phyloP scores from a whole-genome alignment of 2,888 invertebrate genomes.

The Acronicta alni region DNA sequence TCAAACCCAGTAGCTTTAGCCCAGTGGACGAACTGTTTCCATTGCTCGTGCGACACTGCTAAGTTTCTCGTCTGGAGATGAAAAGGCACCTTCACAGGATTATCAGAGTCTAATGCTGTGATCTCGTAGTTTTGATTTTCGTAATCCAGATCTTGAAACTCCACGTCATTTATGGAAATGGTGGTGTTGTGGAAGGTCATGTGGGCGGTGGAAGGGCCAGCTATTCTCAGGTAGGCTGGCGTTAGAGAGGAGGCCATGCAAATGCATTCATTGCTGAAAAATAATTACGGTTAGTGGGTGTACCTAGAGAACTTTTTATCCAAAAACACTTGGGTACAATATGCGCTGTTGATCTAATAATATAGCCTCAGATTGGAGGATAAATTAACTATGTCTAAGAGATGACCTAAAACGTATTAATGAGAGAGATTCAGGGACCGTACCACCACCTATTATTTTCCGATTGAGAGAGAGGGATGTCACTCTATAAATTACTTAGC shows the following conservation, averaged over 20 bases:
- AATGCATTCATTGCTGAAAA: conserved; percentile 87
- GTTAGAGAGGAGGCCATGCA: conserved; percentile 91
- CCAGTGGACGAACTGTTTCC: conserved; percentile 84
- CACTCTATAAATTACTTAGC: too few relatives aligned
- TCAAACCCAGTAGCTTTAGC: conserved; percentile 89
- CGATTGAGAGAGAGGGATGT: too few relatives aligned
- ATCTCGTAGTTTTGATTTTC: conserved; percentile 30
- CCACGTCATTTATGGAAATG: conserved; percentile 68
- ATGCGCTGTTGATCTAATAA: too few relatives aligned
- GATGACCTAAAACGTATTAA: too few relatives aligned
- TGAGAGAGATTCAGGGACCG: too few relatives aligned
- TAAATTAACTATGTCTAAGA: too few relatives aligned
- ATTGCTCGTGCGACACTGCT: conserved; percentile 68
- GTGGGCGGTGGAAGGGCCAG: conserved; percentile 90
- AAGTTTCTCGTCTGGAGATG: conserved; percentile 44
- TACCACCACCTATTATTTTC: too few relatives aligned
- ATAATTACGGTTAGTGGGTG: too few relatives aligned
- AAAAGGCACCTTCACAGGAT: conserved; percentile 25
- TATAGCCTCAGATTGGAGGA: too few relatives aligned
- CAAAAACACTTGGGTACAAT: too few relatives aligned
- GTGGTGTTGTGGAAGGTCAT: conserved; percentile 80
- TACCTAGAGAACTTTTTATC: too few relatives aligned
- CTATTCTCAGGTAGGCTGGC: conserved; percentile 93
- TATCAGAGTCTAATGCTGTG: conserved; percentile 39
- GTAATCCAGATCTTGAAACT: conserved; percentile 39